Evolutionary conservation across 2,797 vertebrate species (phyloP).

Genomic region (Trematomus bernacchii): DNA sequence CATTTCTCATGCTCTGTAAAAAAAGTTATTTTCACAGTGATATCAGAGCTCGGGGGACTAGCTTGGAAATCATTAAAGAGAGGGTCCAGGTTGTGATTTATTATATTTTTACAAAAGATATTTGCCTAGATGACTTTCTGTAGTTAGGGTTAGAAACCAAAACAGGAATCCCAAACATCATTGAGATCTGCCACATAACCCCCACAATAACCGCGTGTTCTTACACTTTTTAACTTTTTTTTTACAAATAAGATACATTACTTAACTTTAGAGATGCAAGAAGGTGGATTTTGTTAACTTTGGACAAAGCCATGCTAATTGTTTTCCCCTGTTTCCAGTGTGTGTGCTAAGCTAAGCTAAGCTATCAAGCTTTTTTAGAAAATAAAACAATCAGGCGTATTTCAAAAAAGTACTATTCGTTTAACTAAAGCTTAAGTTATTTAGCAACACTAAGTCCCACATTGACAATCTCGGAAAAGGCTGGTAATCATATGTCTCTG

Average conservation of each 20-base stretch:
- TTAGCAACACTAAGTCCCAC: conserved; percentile 11
- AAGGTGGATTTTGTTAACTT: neutral
- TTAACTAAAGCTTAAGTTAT: neutral
- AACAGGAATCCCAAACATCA: too few relatives aligned
- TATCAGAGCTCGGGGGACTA: neutral
- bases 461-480: conserved; percentile 3
- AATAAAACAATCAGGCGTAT: neutral
- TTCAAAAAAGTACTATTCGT: neutral
- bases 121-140: neutral
- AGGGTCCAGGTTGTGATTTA: neutral
- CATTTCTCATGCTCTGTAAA: neutral
- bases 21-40: neutral
- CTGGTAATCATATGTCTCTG: conserved; percentile 24
- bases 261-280: neutral
- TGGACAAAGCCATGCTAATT: too few relatives aligned
- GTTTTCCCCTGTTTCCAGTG: neutral
- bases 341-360: neutral
- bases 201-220: too few relatives aligned
- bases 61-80: neutral
- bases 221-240: too few relatives aligned
- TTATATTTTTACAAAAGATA: too few relatives aligned
- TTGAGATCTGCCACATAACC: neutral
- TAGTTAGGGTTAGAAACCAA: neutral
- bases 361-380: neutral
- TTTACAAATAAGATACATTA: neutral